These are phyloP conservation scores for Anodontia alba DNA, from an alignment of 2,888 invertebrate genomes.

Conservation along the genomic window DNA sequence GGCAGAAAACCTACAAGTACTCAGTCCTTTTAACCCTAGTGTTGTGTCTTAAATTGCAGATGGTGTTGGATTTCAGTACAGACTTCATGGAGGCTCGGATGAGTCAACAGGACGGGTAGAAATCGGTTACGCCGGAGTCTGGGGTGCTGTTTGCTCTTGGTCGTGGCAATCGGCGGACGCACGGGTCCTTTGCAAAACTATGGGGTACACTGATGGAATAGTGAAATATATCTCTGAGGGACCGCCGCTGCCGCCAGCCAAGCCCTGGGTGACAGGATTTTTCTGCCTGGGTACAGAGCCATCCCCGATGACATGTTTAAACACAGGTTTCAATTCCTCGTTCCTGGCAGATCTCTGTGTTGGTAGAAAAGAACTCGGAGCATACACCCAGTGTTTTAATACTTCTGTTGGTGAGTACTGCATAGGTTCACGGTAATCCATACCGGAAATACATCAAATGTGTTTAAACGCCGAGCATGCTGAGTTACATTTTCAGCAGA, in stretches of 20 bases:
- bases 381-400: constrained; percentile 76
- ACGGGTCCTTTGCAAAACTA: constrained; percentile 72
- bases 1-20: too few relatives aligned
- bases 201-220: constrained; percentile 75
- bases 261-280: constrained; percentile 69
- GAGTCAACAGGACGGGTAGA: constrained; percentile 74
- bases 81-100: constrained; percentile 61
- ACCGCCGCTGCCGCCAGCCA: constrained; percentile 40
- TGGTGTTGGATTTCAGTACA: constrained; percentile 69
- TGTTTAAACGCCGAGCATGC: too few relatives aligned
- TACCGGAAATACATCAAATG: neutral
- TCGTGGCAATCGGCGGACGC: constrained; percentile 76
- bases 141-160: constrained; percentile 77
- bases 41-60: constrained; percentile 23
- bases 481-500: too few relatives aligned
- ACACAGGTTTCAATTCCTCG: constrained; percentile 76
- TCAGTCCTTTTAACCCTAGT: too few relatives aligned
- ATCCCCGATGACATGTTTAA: constrained; percentile 74
- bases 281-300: constrained; percentile 75
- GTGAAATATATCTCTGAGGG: constrained; percentile 60
- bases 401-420: constrained; percentile 70
- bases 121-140: constrained; percentile 74
- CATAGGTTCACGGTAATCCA: neutral
- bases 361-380: constrained; percentile 66
- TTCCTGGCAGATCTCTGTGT: constrained; percentile 69